phyloP scores from a whole-genome alignment of 2,797 vertebrate genomes.

The Parauchenoglanis ngamensis region DNA sequence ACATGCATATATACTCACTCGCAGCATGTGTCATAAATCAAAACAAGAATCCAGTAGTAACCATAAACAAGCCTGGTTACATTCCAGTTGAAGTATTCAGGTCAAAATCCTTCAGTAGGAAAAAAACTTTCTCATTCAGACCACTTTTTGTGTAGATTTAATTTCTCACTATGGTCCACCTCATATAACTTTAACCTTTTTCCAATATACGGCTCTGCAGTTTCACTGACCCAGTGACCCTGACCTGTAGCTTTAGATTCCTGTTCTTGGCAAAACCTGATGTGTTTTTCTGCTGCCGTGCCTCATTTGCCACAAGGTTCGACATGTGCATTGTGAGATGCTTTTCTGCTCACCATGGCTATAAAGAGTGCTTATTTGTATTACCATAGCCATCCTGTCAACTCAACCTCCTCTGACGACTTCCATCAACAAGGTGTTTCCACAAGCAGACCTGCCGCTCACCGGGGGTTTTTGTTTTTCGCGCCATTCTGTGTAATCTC shows the following conservation, averaged over 20 bases:
- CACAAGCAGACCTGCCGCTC: background rate
- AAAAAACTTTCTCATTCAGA: background rate
- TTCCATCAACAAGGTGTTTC: background rate
- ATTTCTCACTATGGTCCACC: background rate
- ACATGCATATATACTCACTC: conserved; percentile 23
- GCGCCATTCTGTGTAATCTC: background rate
- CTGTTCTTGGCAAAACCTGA: background rate
- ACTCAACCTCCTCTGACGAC: background rate
- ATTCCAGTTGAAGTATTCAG: background rate
- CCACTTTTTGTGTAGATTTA: background rate
- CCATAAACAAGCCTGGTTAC: background rate
- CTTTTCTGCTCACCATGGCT: background rate
- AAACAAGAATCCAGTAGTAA: conserved; percentile 14
- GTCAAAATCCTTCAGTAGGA: background rate
- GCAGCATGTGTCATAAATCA: conserved; percentile 19
- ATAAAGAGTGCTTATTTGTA: background rate
- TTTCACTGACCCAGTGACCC: background rate
- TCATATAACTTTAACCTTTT: background rate
- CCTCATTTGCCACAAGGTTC: background rate
- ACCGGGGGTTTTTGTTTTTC: background rate
- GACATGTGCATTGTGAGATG: background rate
- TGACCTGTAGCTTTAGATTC: background rate
- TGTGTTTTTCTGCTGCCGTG: background rate
- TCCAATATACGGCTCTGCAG: background rate
- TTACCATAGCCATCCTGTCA: background rate